phyloP scores from a whole-genome alignment of 1,140 invertebrate genomes.

The Drosophila athabasca region DNA sequence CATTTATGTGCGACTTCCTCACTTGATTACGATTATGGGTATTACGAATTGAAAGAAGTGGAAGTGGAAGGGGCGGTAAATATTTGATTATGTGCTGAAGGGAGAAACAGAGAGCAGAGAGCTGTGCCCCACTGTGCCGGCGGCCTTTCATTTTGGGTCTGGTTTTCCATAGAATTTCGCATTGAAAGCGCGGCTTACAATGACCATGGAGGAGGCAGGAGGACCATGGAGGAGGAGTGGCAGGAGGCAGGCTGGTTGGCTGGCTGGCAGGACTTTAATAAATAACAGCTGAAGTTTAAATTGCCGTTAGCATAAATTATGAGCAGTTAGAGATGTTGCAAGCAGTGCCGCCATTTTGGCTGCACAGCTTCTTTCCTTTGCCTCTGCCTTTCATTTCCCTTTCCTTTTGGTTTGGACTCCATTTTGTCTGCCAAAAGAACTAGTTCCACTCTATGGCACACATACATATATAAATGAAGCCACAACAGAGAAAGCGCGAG shows the following conservation, averaged over 20 bases:
- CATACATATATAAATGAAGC: constrained; percentile 36
- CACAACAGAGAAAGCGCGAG: constrained; percentile 24
- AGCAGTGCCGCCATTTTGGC: constrained; percentile 63
- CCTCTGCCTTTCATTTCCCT: constrained; percentile 24
- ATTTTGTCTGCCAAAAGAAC: constrained; percentile 13
- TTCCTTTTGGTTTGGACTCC: constrained; percentile 11
- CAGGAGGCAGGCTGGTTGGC: constrained; percentile 2
- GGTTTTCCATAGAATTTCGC: constrained; percentile 1
- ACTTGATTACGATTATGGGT: constrained; percentile 33
- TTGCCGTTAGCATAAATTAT: constrained; percentile 81
- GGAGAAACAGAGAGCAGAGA: not conserved
- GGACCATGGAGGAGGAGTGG: no score
- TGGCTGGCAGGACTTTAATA: constrained; percentile 55
- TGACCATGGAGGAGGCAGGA: no score
- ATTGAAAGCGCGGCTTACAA: constrained; percentile 53
- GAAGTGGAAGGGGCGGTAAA: no score
- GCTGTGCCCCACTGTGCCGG: constrained; percentile 39
- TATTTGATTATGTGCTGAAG: constrained; percentile 28
- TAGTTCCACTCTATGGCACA: constrained; percentile 40
- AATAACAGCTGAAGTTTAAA: constrained; percentile 79
- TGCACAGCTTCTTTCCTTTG: constrained; percentile 31
- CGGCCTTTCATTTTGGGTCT: not conserved
- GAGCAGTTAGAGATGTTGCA: constrained; percentile 69
- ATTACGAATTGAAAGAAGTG: no score
- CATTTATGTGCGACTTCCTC: constrained; percentile 38